Conservation (phyloP, 2,797 vertebrate species). For the Ambastaia sidthimunki region DNA sequence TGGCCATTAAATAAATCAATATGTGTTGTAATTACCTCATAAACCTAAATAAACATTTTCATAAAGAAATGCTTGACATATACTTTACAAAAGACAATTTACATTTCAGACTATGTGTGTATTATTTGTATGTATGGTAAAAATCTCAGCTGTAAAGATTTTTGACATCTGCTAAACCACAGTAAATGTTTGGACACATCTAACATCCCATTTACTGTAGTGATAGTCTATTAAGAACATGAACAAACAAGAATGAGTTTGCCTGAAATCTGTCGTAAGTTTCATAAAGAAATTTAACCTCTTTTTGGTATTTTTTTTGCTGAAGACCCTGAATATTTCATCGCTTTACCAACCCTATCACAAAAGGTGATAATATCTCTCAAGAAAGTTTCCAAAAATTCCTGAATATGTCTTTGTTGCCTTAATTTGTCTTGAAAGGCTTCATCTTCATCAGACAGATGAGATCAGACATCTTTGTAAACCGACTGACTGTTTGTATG, state of each 20-base stretch:
- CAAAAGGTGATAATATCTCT: constrained; percentile 10
- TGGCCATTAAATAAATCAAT: constrained; percentile 85
- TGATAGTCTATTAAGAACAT: constrained; percentile 30
- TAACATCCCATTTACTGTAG: background rate
- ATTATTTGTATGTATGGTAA: constrained; percentile 9
- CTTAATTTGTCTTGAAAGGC: background rate
- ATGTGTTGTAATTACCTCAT: constrained; percentile 77
- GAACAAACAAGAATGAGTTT: background rate
- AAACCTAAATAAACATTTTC: constrained; percentile 63
- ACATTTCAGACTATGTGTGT: background rate
- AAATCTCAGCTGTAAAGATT: constrained; percentile 28
- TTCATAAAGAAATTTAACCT: constrained; percentile 1
- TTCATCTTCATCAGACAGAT: background rate
- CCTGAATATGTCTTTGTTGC: constrained; percentile 1
- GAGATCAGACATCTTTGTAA: background rate
- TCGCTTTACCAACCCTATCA: constrained; percentile 15
- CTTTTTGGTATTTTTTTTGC: constrained; percentile 25
- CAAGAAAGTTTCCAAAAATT: constrained; percentile 17
- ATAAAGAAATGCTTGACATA: constrained; percentile 51
- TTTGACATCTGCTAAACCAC: constrained; percentile 12
- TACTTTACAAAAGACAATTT: constrained; percentile 25
- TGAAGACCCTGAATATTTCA: constrained; percentile 12
- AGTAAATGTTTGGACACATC: constrained; percentile 33
- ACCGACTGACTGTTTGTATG: background rate
- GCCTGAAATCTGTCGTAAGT: background rate